A percentile compares a stretch with the other conserved stretches of the same genome.
Conservation (phyloP, 2,797 vertebrate species). For the Myiothlypis chrysogaster region DNA sequence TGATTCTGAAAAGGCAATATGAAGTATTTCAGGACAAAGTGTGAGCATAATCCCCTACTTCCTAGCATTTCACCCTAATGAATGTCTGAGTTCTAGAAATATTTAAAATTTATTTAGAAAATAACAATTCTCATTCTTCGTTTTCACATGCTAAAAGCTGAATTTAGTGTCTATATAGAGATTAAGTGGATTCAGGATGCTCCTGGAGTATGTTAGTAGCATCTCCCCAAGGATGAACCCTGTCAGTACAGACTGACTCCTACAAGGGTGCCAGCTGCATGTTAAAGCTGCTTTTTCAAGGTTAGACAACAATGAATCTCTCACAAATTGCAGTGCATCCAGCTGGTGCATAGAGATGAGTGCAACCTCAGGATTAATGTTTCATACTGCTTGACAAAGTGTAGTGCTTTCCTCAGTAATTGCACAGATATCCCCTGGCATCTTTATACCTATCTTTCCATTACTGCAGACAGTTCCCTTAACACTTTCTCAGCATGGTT, state of each 20-base stretch:
- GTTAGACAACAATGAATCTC: background rate
- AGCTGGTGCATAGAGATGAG: background rate
- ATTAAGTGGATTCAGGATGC: background rate
- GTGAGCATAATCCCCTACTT: background rate
- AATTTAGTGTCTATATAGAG: background rate
- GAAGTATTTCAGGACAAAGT: background rate
- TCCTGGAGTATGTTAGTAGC: background rate
- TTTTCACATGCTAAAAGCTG: background rate
- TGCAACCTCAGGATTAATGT: background rate
- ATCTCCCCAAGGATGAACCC: background rate
- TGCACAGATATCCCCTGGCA: background rate
- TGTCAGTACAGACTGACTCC: background rate
- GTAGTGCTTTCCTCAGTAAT: background rate
- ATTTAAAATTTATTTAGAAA: background rate
- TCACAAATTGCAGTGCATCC: background rate
- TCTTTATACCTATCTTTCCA: background rate
- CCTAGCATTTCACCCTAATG: background rate
- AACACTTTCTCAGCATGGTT: background rate
- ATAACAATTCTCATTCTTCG: background rate
- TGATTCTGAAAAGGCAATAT: background rate
- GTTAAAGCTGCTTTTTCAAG: background rate
- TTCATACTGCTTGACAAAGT: background rate
- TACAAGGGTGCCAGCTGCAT: background rate
- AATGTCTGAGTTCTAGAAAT: background rate
- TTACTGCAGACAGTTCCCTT: background rate